Evolutionary conservation across 2,888 invertebrate species (phyloP).

Genomic region (Harpagoxenus sublaevis): DNA sequence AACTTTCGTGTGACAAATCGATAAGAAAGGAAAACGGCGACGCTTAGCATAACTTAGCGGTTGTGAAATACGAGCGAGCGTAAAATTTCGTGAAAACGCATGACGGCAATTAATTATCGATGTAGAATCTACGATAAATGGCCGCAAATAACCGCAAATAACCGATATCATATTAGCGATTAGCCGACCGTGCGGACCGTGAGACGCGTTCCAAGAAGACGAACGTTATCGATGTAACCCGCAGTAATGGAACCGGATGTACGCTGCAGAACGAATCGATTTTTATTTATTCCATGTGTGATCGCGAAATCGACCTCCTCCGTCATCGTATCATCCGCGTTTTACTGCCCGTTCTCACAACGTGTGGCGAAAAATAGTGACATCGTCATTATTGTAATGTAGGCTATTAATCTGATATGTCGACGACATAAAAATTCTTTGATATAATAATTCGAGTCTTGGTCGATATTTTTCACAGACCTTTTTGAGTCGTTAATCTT

Average conservation of each 20-base stretch:
- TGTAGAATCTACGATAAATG: constrained; percentile 5
- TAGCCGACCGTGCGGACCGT: no score
- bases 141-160: neutral
- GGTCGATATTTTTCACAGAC: neutral
- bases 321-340: neutral
- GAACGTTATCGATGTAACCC: neutral
- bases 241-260: constrained; percentile 35
- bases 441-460: neutral
- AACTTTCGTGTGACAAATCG: constrained; percentile 44
- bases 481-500: neutral
- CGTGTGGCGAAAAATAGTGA: neutral
- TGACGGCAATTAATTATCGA: constrained; percentile 53
- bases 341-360: neutral
- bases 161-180: constrained; percentile 9
- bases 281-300: constrained; percentile 42
- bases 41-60: neutral
- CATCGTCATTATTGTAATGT: neutral
- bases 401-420: neutral
- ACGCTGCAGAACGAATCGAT: constrained; percentile 28
- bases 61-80: constrained; percentile 13
- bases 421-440: neutral
- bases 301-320: constrained; percentile 29
- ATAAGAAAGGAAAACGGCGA: constrained; percentile 45
- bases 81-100: constrained; percentile 32
- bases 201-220: constrained; percentile 46